A percentile compares a stretch with the other conserved stretches of the same genome.
These are phyloP conservation scores for Antheraea assamensis DNA, from an alignment of 2,888 invertebrate genomes.

Conservation along the genomic window DNA sequence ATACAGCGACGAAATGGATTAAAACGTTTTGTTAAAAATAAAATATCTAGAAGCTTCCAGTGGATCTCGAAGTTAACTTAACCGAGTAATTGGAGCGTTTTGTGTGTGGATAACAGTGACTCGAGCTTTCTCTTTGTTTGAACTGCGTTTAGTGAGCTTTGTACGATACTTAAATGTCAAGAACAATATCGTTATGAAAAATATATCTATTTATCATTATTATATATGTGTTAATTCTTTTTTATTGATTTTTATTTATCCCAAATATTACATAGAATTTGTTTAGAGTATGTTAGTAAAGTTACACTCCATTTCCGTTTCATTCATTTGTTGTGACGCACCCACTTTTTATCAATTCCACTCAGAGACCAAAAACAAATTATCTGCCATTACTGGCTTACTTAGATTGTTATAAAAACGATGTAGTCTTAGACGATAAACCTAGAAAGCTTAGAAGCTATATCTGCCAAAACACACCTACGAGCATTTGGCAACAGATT, in stretches of 20 bases:
- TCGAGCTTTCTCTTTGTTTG: neutral
- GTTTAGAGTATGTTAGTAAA: too few relatives aligned
- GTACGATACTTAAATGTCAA: neutral
- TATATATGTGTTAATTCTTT: neutral
- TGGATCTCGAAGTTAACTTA: neutral
- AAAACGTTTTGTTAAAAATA: neutral
- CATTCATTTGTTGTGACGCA: too few relatives aligned
- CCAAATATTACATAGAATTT: too few relatives aligned
- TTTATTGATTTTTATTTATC: too few relatives aligned
- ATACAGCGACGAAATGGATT: too few relatives aligned
- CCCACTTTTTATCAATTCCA: too few relatives aligned
- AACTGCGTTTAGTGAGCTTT: neutral
- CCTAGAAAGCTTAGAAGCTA: neutral
- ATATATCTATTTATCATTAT: neutral
- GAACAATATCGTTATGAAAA: neutral
- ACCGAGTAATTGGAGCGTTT: conserved; percentile 4
- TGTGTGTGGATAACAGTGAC: neutral
- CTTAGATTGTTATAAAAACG: too few relatives aligned
- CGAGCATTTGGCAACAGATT: neutral
- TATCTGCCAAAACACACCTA: neutral
- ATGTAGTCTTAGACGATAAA: too few relatives aligned
- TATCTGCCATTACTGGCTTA: too few relatives aligned
- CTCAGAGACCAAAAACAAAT: too few relatives aligned
- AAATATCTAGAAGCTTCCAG: neutral
- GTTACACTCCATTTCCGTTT: too few relatives aligned